Conservation (phyloP, 2,113 vertebrate species). For the Calyptommatus sinebrachiatus region DNA sequence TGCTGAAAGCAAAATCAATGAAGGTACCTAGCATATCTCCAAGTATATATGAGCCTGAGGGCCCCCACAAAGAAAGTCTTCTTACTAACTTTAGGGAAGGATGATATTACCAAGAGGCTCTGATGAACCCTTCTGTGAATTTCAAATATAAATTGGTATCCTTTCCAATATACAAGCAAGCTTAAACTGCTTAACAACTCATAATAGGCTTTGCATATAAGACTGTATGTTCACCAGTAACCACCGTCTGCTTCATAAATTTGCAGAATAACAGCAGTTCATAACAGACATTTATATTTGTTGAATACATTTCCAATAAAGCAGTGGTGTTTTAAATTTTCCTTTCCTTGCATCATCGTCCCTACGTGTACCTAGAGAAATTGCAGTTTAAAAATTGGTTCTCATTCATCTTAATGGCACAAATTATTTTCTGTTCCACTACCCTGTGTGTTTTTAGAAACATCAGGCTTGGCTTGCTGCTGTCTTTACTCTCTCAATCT, state of each 20-base stretch:
- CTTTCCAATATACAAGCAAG: not conserved
- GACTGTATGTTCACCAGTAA: not conserved
- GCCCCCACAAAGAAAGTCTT: no score
- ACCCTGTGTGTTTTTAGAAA: constrained; percentile 65
- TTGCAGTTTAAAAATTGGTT: constrained; percentile 61
- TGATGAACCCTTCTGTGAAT: not conserved
- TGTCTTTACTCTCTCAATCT: constrained; percentile 52
- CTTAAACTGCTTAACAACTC: not conserved
- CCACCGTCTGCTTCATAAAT: not conserved
- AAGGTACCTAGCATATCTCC: no score
- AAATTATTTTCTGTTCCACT: constrained; percentile 69
- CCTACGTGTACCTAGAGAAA: constrained; percentile 67
- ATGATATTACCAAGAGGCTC: not conserved
- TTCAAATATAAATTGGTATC: not conserved
- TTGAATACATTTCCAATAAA: constrained; percentile 60
- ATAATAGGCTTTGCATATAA: not conserved
- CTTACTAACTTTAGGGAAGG: no score
- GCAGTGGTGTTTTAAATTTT: constrained; percentile 62
- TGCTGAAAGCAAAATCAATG: no score
- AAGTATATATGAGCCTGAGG: no score
- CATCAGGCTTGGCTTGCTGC: constrained; percentile 70
- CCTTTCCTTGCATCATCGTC: constrained; percentile 67
- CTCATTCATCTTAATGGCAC: constrained; percentile 67
- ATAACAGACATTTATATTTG: constrained; percentile 47
- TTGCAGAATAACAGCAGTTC: constrained; percentile 16